These are phyloP conservation scores for Idaea straminata DNA, from an alignment of 2,888 invertebrate genomes.

Conservation along the genomic window DNA sequence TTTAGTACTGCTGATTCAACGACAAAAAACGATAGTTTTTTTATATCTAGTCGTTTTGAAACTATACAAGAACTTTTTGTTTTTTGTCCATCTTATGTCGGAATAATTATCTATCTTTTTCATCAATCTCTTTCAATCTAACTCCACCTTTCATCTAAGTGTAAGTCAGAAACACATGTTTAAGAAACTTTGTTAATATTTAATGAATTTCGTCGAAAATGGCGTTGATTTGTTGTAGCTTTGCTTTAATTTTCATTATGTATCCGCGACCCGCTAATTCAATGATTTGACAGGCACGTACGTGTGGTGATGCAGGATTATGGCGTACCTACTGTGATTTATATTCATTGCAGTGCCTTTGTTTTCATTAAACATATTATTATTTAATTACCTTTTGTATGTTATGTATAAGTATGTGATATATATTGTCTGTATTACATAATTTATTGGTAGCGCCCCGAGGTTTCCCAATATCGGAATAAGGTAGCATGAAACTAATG, in stretches of 20 bases:
- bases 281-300: slow-evolving; percentile 57
- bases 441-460: too few relatives aligned
- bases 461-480: too few relatives aligned
- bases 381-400: background rate
- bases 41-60: too few relatives aligned
- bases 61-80: too few relatives aligned
- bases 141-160: slow-evolving; percentile 27
- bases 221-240: slow-evolving; percentile 70
- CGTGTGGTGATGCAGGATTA: slow-evolving; percentile 34
- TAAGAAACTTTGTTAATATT: slow-evolving; percentile 77
- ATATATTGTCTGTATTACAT: too few relatives aligned
- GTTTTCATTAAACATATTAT: background rate
- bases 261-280: slow-evolving; percentile 62
- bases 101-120: slow-evolving; percentile 11
- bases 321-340: background rate
- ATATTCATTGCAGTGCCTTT: background rate
- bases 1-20: too few relatives aligned
- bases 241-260: slow-evolving; percentile 62
- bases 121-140: slow-evolving; percentile 27
- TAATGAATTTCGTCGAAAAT: slow-evolving; percentile 57
- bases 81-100: background rate
- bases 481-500: too few relatives aligned
- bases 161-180: slow-evolving; percentile 72
- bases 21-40: too few relatives aligned
- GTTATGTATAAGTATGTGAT: too few relatives aligned